Conservation (phyloP, 2,113 vertebrate species). For the Colossoma macropomum region DNA sequence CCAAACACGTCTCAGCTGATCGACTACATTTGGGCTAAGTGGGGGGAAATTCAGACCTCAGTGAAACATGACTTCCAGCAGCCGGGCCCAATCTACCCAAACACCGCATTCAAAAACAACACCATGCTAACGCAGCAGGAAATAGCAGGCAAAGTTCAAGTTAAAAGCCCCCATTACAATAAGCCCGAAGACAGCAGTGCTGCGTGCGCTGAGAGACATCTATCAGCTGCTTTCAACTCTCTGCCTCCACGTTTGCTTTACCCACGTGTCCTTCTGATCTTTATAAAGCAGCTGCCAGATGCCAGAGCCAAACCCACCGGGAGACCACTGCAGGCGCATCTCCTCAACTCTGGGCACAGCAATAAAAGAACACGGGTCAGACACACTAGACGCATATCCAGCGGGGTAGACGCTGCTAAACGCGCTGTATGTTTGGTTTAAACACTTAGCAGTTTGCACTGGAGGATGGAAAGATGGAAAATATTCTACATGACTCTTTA, state of each 20-base stretch:
- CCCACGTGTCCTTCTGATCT: conserved; percentile 33
- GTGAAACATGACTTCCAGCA: not conserved
- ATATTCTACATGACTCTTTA: no score
- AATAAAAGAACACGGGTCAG: not conserved
- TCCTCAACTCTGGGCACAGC: conserved; percentile 36
- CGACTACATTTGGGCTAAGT: no score
- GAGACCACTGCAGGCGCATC: conserved; percentile 22
- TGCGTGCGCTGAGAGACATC: not conserved
- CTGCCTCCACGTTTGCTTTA: conserved; percentile 24
- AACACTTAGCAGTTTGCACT: no score
- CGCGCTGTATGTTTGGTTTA: no score
- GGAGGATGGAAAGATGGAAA: no score
- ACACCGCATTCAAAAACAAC: not conserved
- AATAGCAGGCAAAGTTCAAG: not conserved
- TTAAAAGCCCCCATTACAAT: not conserved
- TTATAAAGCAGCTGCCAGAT: conserved; percentile 44
- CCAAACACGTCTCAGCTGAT: no score
- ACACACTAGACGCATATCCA: not conserved
- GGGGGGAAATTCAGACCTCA: no score
- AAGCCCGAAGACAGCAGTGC: not conserved
- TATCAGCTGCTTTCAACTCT: conserved; percentile 36
- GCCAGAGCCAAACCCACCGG: conserved; percentile 36
- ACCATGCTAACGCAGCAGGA: no score
- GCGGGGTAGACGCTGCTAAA: no score
- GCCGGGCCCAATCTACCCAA: not conserved